These are phyloP conservation scores for Drosophila punjabiensis DNA, from an alignment of 1,140 invertebrate species.

Conservation along the genomic window DNA sequence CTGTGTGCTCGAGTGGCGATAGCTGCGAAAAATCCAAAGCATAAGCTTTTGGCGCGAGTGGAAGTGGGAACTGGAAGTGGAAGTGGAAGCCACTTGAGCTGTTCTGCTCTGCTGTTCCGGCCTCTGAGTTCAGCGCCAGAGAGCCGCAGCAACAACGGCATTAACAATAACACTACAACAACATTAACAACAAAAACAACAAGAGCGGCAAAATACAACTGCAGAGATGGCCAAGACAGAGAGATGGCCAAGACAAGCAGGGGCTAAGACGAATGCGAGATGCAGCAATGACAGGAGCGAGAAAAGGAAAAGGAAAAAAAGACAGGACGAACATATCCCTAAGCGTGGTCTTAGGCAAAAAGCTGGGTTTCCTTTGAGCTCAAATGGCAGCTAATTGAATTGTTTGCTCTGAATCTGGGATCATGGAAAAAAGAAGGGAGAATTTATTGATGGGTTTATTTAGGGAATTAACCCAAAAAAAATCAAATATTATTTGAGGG, in stretches of 20 bases:
- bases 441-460: slow-evolving; percentile 4
- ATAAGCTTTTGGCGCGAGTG: slow-evolving; percentile 76
- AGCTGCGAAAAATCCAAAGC: slow-evolving; percentile 76
- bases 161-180: slow-evolving; percentile 23
- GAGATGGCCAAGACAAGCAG: slow-evolving; percentile 6
- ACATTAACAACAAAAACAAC: slow-evolving; percentile 5
- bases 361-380: slow-evolving; percentile 17
- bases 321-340: slow-evolving; percentile 12
- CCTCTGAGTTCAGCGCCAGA: slow-evolving; percentile 46
- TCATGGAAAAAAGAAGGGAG: not conserved
- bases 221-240: slow-evolving; percentile 15
- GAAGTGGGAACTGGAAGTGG: slow-evolving; percentile 60
- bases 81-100: slow-evolving; percentile 42
- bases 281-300: slow-evolving; percentile 8
- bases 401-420: slow-evolving; percentile 20
- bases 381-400: slow-evolving; percentile 49
- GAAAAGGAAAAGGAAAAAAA: not conserved
- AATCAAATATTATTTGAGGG: not conserved
- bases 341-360: slow-evolving; percentile 36
- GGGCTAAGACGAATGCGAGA: not conserved
- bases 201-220: slow-evolving; percentile 17
- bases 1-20: slow-evolving; percentile 80
- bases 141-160: slow-evolving; percentile 35
- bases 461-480: not conserved
- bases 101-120: slow-evolving; percentile 49